Percentiles rank a stretch among this genome's conserved stretches.
These are phyloP conservation scores for Cosmia pyralina DNA, from an alignment of 2,888 invertebrate genomes.

Conservation along the genomic window DNA sequence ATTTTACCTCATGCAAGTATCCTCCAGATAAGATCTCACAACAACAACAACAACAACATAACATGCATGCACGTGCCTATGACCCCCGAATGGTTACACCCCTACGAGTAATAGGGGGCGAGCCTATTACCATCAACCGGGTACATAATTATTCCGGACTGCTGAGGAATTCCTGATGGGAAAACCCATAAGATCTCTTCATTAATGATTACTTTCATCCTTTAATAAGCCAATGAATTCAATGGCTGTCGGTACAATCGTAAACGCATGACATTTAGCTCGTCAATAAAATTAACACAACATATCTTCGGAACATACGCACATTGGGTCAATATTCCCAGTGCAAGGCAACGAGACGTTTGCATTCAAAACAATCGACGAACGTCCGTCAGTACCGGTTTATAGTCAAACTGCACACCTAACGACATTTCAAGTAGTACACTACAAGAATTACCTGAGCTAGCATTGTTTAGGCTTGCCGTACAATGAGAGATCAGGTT, in stretches of 20 bases:
- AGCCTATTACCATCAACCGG: too few species aligned
- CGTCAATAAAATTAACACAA: slow-evolving; percentile 37
- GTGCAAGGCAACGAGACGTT: slow-evolving; percentile 58
- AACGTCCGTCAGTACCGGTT: slow-evolving; percentile 58
- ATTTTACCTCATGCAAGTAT: too few species aligned
- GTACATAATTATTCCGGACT: too few species aligned
- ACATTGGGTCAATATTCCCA: slow-evolving; percentile 46
- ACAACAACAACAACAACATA: too few species aligned
- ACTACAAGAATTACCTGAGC: not conserved
- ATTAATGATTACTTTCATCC: slow-evolving; percentile 4
- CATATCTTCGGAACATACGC: not conserved
- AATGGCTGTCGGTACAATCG: not conserved
- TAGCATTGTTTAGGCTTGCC: not conserved
- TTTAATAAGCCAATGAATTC: not conserved
- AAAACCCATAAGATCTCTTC: not conserved
- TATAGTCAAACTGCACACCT: slow-evolving; percentile 37
- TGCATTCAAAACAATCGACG: slow-evolving; percentile 78
- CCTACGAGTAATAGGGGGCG: too few species aligned
- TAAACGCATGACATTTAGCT: slow-evolving; percentile 13
- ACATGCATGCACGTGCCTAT: too few species aligned
- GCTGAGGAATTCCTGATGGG: not conserved
- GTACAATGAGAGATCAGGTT: not conserved
- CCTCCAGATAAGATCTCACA: too few species aligned
- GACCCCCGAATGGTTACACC: too few species aligned
- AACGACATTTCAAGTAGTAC: not conserved